A percentile compares a stretch with the other conserved stretches of the same genome.
phyloP scores from a whole-genome alignment of 2,797 vertebrate species.

The Apodemus agrarius region DNA sequence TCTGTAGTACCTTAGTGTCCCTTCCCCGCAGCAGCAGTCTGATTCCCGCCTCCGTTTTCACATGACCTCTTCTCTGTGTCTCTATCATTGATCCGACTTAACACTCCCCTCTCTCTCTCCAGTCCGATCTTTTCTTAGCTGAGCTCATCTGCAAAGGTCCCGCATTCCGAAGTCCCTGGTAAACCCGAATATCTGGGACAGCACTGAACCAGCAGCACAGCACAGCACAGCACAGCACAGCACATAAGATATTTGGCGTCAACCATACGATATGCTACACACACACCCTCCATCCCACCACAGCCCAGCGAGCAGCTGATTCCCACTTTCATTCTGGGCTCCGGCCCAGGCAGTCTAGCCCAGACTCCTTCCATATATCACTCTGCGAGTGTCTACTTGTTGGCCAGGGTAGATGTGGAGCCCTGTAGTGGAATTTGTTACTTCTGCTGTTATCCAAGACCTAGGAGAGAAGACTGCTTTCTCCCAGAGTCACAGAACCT shows the following conservation, averaged over 20 bases:
- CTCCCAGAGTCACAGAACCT: not conserved
- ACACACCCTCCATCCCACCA: not conserved
- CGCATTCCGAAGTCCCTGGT: not conserved
- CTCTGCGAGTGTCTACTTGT: not conserved
- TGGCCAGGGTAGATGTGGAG: not conserved
- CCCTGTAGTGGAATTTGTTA: not conserved
- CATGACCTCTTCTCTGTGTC: not conserved
- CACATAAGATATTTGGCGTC: not conserved
- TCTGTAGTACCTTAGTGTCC: not conserved
- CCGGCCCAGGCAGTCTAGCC: not conserved
- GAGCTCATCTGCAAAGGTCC: not conserved
- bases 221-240: rapidly evolving
- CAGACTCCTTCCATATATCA: not conserved
- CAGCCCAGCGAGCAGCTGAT: not conserved
- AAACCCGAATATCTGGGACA: not conserved
- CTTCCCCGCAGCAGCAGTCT: rapidly evolving
- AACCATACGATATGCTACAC: rapidly evolving
- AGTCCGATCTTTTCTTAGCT: not conserved
- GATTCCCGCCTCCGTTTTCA: not conserved
- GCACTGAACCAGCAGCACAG: not conserved
- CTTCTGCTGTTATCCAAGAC: not conserved
- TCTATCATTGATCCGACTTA: not conserved
- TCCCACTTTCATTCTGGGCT: not conserved
- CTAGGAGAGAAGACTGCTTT: not conserved
- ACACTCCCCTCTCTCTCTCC: not conserved